Conservation (phyloP, 2,888 invertebrate genomes). For the Eristalinus aeneus region DNA sequence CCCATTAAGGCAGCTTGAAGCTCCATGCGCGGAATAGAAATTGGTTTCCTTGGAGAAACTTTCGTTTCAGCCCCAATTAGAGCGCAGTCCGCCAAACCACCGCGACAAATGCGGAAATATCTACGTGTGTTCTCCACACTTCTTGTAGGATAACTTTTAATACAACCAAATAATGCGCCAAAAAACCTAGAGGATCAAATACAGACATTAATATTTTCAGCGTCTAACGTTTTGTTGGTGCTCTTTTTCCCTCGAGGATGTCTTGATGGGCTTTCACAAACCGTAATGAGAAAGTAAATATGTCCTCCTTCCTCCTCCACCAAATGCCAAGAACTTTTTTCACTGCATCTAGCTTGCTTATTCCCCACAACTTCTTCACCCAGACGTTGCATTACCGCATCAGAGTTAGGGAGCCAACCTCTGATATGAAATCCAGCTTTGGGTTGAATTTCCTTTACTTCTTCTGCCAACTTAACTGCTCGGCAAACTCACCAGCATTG, state of each 20-base stretch:
- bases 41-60: not conserved
- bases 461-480: conserved; percentile 43
- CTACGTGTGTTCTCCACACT: too few species aligned
- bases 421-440: conserved; percentile 32
- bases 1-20: conserved; percentile 66
- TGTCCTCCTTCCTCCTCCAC: conserved; percentile 2
- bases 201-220: conserved; percentile 56
- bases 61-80: conserved; percentile 67
- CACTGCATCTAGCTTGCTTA: not conserved
- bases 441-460: conserved; percentile 65
- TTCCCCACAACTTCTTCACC: not conserved
- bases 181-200: conserved; percentile 59
- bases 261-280: not conserved
- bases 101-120: conserved; percentile 59
- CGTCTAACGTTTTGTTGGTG: conserved; percentile 47
- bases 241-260: not conserved
- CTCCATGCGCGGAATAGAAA: conserved; percentile 59
- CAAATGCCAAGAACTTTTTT: conserved; percentile 19
- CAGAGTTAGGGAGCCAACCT: not conserved
- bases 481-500: too few species aligned
- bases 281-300: not conserved
- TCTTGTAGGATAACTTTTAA: too few species aligned
- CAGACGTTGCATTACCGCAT: not conserved
- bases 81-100: too few species aligned
- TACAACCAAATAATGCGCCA: not conserved